Evolutionary conservation across 2,888 invertebrate genomes (phyloP), one percentile per base, ranked within the genome.

Genomic region (Seira ritae): DNA sequence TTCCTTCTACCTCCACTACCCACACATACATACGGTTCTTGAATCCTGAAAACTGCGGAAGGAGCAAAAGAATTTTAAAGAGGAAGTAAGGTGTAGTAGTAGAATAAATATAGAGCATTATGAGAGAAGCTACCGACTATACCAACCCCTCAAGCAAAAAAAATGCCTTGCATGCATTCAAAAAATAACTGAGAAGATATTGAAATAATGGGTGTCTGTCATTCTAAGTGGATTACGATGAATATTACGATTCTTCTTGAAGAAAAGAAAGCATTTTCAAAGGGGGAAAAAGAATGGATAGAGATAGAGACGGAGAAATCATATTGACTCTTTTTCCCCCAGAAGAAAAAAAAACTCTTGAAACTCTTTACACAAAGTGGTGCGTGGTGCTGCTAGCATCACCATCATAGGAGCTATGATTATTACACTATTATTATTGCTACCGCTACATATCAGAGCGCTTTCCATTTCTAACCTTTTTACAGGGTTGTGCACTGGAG

Each of bases 191-290:
- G 65, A 50, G 24, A 76, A 69, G 81, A 81, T 80, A 76, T 76
- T 81, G 81, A 76, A 81, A 81, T 81, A 81, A 76, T 81, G 76
- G 81, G 81, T 72, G 81, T 81, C 85, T 83, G 85, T 83, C 85
- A 85, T 76, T 80, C 76, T 83, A 85, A 85, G 83, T 85, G 85
- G 85, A 85, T 82, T 74, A 83, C 82, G 83, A 85, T 85, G 85
- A 85, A 85, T 85, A 77, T 83, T 83, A 78, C 78, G 65, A 83
- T 81, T 76, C 81, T 76, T 76, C 71, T 50, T 50, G 15, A 50
- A n/a, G 15, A 50, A n/a, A 50, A 15, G 12, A n/a, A 50, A 50
- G 12, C 50, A 8, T 31, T 31, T 31, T 8, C 31, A 4, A 23
- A 46, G 55, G 19, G 70, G 74, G 66, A 55, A 70, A 37, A 70